Evolutionary conservation across 30 jellyfish, hydroid and myxozoan genomes (phyloP).

Genomic region (Aurelia aurita): DNA sequence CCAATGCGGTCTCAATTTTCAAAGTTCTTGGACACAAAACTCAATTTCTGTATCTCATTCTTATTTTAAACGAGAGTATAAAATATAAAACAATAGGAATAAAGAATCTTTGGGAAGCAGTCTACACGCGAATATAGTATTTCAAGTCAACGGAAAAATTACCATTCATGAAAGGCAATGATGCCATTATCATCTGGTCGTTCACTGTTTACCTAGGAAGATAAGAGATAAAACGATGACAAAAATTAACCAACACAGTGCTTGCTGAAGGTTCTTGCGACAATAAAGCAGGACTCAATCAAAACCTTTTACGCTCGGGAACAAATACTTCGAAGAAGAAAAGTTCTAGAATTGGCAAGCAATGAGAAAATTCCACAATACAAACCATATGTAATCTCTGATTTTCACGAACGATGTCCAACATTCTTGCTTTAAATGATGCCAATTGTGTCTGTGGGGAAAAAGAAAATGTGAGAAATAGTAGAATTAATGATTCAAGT

Average conservation of each 20-base stretch:
- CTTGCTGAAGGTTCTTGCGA: too few relatives aligned
- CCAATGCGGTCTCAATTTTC: too few relatives aligned
- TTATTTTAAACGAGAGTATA: too few relatives aligned
- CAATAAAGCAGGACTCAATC: too few relatives aligned
- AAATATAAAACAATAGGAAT: too few relatives aligned
- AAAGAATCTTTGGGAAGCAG: too few relatives aligned
- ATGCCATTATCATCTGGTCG: not conserved
- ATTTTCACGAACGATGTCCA: constrained; percentile 67
- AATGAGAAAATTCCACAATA: not conserved
- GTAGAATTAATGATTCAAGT: too few relatives aligned
- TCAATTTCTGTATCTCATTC: too few relatives aligned
- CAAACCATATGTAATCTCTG: constrained; percentile 69
- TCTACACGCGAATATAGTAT: too few relatives aligned
- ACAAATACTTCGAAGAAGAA: not conserved
- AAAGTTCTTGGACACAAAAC: too few relatives aligned
- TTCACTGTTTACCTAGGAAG: constrained; percentile 39
- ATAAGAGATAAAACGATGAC: not conserved
- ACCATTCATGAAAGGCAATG: constrained; percentile 52
- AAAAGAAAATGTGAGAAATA: not conserved
- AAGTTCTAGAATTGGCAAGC: not conserved
- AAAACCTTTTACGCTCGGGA: too few relatives aligned
- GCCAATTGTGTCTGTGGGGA: constrained; percentile 45
- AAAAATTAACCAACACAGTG: too few relatives aligned
- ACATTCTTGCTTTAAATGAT: constrained; percentile 57
- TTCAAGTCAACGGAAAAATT: not conserved